These are phyloP conservation scores for Salticus scenicus DNA, from an alignment of 2,888 invertebrate species.

Conservation along the genomic window DNA sequence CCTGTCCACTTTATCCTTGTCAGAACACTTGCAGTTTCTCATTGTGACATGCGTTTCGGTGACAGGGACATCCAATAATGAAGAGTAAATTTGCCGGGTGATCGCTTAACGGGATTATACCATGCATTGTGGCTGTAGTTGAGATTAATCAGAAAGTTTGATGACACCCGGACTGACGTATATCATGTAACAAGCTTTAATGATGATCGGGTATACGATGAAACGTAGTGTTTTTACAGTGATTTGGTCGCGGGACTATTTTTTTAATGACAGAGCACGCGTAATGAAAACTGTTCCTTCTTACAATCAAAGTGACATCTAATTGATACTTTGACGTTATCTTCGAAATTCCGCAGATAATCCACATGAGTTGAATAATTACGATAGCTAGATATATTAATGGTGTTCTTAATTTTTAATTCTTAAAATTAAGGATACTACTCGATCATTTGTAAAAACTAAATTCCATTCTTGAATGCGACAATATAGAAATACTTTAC, in stretches of 20 bases:
- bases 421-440: no score
- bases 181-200: background rate
- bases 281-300: no score
- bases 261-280: background rate
- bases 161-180: background rate
- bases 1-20: conserved; percentile 46
- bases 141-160: background rate
- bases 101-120: conserved; percentile 4
- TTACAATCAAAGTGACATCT: no score
- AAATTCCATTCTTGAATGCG: no score
- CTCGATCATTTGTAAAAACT: no score
- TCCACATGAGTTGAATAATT: no score
- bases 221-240: background rate
- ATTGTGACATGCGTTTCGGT: conserved; percentile 14
- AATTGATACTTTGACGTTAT: no score
- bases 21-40: background rate
- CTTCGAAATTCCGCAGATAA: no score
- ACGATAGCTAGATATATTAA: no score
- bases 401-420: no score
- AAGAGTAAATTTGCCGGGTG: conserved; percentile 24
- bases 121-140: background rate
- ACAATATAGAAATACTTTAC: no score
- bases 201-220: background rate
- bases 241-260: background rate
- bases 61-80: conserved; percentile 23